Evolutionary conservation across 1,140 invertebrate species (phyloP).

Genomic region (Pseudoatta argentina): DNA sequence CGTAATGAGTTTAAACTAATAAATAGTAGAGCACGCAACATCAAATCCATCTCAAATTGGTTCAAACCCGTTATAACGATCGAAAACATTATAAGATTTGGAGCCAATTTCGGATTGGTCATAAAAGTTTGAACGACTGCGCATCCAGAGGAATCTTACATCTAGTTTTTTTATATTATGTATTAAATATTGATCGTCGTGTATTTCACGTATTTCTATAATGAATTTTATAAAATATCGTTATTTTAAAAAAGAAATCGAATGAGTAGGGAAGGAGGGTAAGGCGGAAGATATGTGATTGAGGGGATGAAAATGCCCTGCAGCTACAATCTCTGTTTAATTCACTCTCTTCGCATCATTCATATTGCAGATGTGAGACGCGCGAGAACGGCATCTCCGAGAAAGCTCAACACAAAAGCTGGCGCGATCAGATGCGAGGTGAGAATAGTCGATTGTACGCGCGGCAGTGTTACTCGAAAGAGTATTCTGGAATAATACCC

Average conservation of each 20-base stretch:
- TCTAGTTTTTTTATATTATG: too few relatives aligned
- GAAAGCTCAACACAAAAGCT: slow-evolving; percentile 52
- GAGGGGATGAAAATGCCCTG: not conserved
- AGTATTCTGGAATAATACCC: slow-evolving; percentile 50
- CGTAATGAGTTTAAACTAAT: too few relatives aligned
- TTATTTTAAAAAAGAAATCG: not conserved
- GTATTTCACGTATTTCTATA: not conserved
- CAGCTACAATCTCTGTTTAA: slow-evolving; percentile 4
- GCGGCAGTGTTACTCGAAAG: slow-evolving; percentile 37
- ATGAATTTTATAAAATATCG: not conserved
- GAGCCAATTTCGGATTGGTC: too few relatives aligned
- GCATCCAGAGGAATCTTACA: too few relatives aligned
- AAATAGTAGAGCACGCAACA: too few relatives aligned
- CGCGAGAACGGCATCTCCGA: slow-evolving; percentile 22
- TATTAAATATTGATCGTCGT: not conserved
- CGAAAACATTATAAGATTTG: too few relatives aligned
- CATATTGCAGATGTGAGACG: slow-evolving; percentile 45
- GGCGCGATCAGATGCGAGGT: slow-evolving; percentile 49
- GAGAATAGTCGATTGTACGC: slow-evolving; percentile 45
- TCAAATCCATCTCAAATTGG: too few relatives aligned
- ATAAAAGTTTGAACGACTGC: too few relatives aligned
- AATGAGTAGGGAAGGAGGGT: not conserved
- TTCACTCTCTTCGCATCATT: slow-evolving; percentile 23
- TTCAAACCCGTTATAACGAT: too few relatives aligned
- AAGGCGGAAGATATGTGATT: not conserved